Conservation (phyloP, 1,140 invertebrate genomes). For the Myzus persicae region DNA sequence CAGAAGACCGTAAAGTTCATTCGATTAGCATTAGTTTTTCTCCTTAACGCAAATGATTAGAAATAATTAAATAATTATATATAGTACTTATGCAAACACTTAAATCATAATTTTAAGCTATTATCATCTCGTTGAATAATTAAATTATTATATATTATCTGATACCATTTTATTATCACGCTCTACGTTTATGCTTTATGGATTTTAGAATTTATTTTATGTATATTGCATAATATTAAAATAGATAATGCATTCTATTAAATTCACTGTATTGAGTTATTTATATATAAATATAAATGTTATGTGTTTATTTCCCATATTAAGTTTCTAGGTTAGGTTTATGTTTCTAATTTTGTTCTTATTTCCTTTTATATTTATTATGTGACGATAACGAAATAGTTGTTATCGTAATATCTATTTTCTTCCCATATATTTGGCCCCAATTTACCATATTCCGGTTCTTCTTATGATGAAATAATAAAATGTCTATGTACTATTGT, state of each 20-base stretch:
- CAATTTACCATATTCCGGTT: not conserved
- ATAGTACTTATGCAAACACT: not conserved
- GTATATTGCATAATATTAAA: not conserved
- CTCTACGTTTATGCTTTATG: not conserved
- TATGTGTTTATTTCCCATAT: not conserved
- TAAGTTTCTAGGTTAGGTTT: no score
- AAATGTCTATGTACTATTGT: no score
- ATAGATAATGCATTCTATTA: not conserved
- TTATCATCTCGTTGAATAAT: not conserved
- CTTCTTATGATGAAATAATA: not conserved
- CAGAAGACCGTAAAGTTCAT: not conserved
- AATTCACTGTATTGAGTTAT: no score
- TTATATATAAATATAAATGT: not conserved
- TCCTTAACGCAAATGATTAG: not conserved
- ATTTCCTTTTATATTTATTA: not conserved
- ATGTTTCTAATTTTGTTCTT: not conserved
- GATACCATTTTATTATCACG: not conserved
- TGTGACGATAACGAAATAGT: not conserved
- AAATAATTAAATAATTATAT: not conserved
- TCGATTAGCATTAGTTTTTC: not conserved
- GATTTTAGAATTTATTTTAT: not conserved
- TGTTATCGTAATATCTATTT: not conserved
- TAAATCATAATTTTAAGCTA: not conserved
- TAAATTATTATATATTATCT: slow-evolving; percentile 12
- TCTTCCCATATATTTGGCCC: not conserved